phyloP scores from a whole-genome alignment of 2,113 vertebrate species.

The Takifugu bimaculatus region DNA sequence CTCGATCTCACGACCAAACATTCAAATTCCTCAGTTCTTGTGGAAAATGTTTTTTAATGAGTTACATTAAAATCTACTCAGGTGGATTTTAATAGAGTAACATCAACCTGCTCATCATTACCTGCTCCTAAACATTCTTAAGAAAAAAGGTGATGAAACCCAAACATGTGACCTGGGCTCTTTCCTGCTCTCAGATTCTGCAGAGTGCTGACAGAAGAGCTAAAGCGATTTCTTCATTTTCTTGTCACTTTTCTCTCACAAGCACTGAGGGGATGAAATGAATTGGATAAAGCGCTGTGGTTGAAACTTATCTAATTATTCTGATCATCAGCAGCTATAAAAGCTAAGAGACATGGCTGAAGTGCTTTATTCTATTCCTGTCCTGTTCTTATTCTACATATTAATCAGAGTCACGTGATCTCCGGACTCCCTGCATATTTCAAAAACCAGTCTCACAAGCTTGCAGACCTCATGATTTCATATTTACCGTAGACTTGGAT shows the following conservation, averaged over 20 bases:
- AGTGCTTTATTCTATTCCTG: slow-evolving; percentile 25
- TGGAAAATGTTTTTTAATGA: too few relatives aligned
- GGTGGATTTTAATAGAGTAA: too few relatives aligned
- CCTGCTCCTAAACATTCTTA: too few relatives aligned
- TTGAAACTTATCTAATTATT: slow-evolving; percentile 53
- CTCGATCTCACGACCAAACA: too few relatives aligned
- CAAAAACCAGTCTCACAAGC: not conserved
- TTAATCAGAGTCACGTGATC: too few relatives aligned
- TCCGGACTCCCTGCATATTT: not conserved
- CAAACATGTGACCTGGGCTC: slow-evolving; percentile 11
- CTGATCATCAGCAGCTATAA: slow-evolving; percentile 45
- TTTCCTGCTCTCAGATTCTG: slow-evolving; percentile 34
- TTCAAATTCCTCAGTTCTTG: too few relatives aligned
- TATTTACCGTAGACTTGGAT: too few relatives aligned
- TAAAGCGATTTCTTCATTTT: slow-evolving; percentile 53
- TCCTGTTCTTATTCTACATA: not conserved
- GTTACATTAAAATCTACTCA: too few relatives aligned
- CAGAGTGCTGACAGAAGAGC: slow-evolving; percentile 34
- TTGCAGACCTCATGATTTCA: too few relatives aligned
- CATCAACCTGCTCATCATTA: too few relatives aligned
- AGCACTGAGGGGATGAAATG: slow-evolving; percentile 51
- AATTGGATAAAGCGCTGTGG: slow-evolving; percentile 39
- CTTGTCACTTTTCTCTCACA: slow-evolving; percentile 53
- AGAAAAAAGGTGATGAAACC: too few relatives aligned
- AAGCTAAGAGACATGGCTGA: slow-evolving; percentile 33